Conservation (phyloP, 2,113 vertebrate genomes). For the Triplophysa siluroides region DNA sequence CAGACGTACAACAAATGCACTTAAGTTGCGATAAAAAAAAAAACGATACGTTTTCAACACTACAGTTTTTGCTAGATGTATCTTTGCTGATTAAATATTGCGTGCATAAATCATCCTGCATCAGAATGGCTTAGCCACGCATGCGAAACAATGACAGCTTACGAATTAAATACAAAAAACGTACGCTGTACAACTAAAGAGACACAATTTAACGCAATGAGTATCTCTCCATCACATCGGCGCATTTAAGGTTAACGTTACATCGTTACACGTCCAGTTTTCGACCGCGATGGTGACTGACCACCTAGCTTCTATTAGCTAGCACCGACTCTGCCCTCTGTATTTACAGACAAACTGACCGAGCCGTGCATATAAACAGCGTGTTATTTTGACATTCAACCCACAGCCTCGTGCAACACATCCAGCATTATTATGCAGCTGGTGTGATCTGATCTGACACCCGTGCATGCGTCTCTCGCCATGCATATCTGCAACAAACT, state of each 20-base stretch:
- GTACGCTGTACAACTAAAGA: background rate
- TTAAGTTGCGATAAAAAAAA: too few relatives aligned
- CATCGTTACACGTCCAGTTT: background rate
- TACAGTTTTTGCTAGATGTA: background rate
- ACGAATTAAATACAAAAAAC: background rate
- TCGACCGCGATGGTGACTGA: background rate
- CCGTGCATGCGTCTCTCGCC: background rate
- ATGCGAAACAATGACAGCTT: constrained; percentile 2
- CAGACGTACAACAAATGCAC: background rate
- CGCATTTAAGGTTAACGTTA: constrained; percentile 2
- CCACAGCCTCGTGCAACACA: background rate
- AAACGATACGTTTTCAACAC: background rate
- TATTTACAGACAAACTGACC: background rate
- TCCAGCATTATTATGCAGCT: background rate
- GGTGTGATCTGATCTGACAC: constrained; percentile 21
- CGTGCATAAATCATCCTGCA: background rate
- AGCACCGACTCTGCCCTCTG: background rate
- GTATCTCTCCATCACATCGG: too few relatives aligned
- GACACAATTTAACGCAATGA: background rate
- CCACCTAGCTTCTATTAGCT: background rate
- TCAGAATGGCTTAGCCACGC: background rate
- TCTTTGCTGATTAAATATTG: background rate
- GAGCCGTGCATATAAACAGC: background rate
- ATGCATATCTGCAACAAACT: constrained; percentile 8
- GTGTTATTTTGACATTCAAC: background rate